Base-by-base conservation (phyloP, 2,888 invertebrate species). In the Melanotus villosus region DNA sequence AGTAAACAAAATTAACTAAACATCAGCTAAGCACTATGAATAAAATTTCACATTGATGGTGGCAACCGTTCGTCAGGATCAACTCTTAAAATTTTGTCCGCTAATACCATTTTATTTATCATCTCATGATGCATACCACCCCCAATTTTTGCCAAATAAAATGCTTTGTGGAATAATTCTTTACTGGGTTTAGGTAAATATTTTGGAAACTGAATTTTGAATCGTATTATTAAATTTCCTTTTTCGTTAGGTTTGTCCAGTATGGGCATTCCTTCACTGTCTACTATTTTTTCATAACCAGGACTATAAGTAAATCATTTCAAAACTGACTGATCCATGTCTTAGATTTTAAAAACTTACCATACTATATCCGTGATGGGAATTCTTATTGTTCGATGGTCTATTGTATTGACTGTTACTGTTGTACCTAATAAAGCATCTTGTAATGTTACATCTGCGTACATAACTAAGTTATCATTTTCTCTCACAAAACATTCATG, bases 191-290 rank as follows among this genome's bases (percentile, higher is more conserved):
- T 83, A 10, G 88, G 85, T 54, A 89, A 77, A 79, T 88, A 88
- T 65, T 81, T 77, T 6, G 90, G 90, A 81, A 88, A 90, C 68
- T 85, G 82, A 30, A 90, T 86, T 59, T 88, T 84, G 80, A 95
- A 95, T 63, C 87, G 86, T 73, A 95, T 87, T 45, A 92, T 88
- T 41, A 95, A 83, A 79, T 92, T 88, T 7, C 95, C 94, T 75
- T 88, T 90, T 36, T 88, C 87, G 56, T 88, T 88, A 45, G 87
- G 85, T 76, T 89, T 87, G 63, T 89, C 89, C 1, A 89, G 86
- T 63, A 91, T 81, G 0, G 94, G 94, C 76, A 95, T 85, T 0
- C 95, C 95, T 84, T 95, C 94, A 5, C 88, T 89, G 59, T 88
- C 87, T 0, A 95, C 86, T 0, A 90, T 79, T 82, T 93, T 94